phyloP scores from a whole-genome alignment of 2,113 vertebrate species.

The Ranitomeya variabilis region DNA sequence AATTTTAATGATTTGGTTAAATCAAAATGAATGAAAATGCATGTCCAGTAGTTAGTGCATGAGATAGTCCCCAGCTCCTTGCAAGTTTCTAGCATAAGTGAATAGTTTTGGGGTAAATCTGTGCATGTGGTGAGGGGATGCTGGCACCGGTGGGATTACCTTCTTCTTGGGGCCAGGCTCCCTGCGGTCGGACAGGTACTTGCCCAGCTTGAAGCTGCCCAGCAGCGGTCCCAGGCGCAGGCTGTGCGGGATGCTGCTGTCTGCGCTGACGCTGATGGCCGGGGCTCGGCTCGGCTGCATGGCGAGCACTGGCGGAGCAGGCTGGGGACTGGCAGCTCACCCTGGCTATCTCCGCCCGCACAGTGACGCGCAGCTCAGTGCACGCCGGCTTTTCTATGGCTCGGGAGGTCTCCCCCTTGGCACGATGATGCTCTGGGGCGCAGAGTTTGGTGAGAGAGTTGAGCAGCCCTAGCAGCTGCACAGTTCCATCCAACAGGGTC shows the following conservation, averaged over 20 bases:
- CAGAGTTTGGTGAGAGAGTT: conserved; percentile 92
- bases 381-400: conserved; percentile 90
- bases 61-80: too few species aligned
- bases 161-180: conserved; percentile 95
- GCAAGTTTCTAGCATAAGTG: too few species aligned
- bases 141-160: conserved; percentile 68
- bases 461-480: conserved; percentile 88
- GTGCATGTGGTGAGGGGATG: too few species aligned
- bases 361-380: conserved; percentile 85
- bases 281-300: conserved; percentile 83
- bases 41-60: too few species aligned
- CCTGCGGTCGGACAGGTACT: conserved; percentile 94
- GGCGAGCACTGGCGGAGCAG: conserved; percentile 70
- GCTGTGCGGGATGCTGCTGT: conserved; percentile 92
- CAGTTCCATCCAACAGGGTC: conserved; percentile 87
- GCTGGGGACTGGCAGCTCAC: conserved; percentile 67
- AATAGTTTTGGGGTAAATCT: too few species aligned
- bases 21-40: too few species aligned
- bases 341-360: conserved; percentile 88
- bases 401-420: conserved; percentile 79
- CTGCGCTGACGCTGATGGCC: conserved; percentile 87
- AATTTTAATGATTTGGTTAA: too few species aligned
- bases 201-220: conserved; percentile 93
- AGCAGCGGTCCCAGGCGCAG: conserved; percentile 90
- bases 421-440: conserved; percentile 77